A percentile compares a stretch with the other conserved stretches of the same genome.
phyloP scores from a whole-genome alignment of 2,888 invertebrate genomes.

The Gastrophysa polygoni region DNA sequence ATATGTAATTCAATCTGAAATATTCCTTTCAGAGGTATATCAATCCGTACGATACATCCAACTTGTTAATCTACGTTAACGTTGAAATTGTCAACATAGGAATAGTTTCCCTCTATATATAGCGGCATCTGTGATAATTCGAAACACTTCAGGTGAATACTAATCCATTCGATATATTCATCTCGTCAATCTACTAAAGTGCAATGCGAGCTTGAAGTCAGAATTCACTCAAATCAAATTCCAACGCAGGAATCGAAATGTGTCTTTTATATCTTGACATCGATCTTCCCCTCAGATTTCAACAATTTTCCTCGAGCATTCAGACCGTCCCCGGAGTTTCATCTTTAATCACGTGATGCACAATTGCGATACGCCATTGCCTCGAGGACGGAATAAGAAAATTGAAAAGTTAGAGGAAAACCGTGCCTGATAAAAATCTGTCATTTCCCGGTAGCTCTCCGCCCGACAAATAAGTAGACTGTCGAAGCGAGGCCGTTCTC shows the following conservation, averaged over 20 bases:
- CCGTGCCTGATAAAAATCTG: slow-evolving; percentile 46
- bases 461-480: slow-evolving; percentile 39
- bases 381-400: slow-evolving; percentile 30
- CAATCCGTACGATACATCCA: too few relatives aligned
- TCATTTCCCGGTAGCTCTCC: slow-evolving; percentile 47
- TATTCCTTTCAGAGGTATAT: too few relatives aligned
- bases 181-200: neutral
- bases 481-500: slow-evolving; percentile 18
- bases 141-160: too few relatives aligned
- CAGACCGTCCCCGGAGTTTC: neutral
- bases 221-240: neutral
- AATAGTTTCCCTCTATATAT: too few relatives aligned
- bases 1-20: too few relatives aligned
- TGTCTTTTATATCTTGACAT: neutral
- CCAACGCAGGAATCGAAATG: neutral
- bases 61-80: too few relatives aligned
- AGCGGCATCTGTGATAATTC: too few relatives aligned
- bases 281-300: neutral
- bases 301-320: neutral
- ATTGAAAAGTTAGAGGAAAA: slow-evolving; percentile 47
- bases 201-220: neutral
- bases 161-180: too few relatives aligned
- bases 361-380: slow-evolving; percentile 17
- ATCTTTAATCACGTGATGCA: slow-evolving; percentile 11
- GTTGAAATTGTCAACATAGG: too few relatives aligned